These are phyloP conservation scores for Gambusia yucatana DNA, from an alignment of 2,797 vertebrate species.

Conservation along the genomic window DNA sequence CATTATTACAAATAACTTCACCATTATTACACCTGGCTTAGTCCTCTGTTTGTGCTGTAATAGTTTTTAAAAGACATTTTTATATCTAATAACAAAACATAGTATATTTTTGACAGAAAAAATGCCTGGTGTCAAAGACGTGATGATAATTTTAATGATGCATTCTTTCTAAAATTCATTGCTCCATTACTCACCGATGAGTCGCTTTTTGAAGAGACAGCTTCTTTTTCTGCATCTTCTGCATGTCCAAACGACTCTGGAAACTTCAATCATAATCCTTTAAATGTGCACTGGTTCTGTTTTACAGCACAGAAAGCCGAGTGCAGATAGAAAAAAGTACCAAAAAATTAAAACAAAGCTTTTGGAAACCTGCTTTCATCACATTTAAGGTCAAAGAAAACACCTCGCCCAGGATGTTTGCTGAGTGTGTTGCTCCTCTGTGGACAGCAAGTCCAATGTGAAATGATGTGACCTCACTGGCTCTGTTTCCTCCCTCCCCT, in stretches of 20 bases:
- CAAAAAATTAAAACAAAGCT: neutral
- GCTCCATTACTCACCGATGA: slow-evolving; percentile 49
- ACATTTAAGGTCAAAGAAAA: neutral
- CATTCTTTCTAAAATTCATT: neutral
- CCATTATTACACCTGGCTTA: no score
- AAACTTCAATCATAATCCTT: neutral
- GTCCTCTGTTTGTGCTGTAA: neutral
- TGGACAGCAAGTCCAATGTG: slow-evolving; percentile 11
- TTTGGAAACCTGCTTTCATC: neutral
- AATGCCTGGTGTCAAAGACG: neutral
- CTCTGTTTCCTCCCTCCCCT: slow-evolving; percentile 29
- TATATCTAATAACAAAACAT: neutral
- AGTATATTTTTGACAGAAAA: neutral
- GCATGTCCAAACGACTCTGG: slow-evolving; percentile 44
- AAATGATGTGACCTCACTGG: slow-evolving; percentile 25
- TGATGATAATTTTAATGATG: neutral
- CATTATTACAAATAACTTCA: no score
- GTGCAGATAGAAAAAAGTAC: neutral
- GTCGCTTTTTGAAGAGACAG: slow-evolving; percentile 34
- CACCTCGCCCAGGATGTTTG: neutral
- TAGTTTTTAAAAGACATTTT: neutral
- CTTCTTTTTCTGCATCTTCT: slow-evolving; percentile 47
- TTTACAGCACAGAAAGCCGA: neutral
- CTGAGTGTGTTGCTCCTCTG: neutral
- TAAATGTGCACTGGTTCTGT: neutral